Base-by-base conservation (phyloP, 1,140 invertebrate species). In the Stegodyphus mimosarum region DNA sequence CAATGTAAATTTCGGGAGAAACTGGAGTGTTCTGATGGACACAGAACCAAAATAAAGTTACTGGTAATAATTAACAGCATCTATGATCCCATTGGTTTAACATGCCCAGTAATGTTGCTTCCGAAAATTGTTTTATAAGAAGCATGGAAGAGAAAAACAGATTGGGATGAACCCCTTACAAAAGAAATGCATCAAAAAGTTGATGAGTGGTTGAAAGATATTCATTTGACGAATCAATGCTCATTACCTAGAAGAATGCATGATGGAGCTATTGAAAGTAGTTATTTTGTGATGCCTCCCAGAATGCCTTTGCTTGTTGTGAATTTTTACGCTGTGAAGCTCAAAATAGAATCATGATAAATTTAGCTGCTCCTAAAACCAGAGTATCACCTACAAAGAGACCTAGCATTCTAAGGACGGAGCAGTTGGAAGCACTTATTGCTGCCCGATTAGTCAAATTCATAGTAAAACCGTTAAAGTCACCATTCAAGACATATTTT, bases 61-160 rank as follows among this genome's bases (percentile, higher is more conserved):
- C n/a, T n/a, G n/a, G n/a, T n/a, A n/a, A n/a, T n/a, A 10, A 48
- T 1, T 10, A 17, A 71, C n/a, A 1, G 49, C 11, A 52, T 87
- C 6, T 87, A 69, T 75, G 63, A n/a, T n/a, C n/a, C n/a, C n/a
- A n/a, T n/a, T n/a, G n/a, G n/a, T n/a, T n/a, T n/a, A n/a, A n/a
- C n/a, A 9, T 53, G 18, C 48, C 84, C 86, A 50, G 51, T 87
- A 13, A 60, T 48, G 7, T 52, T 86, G 9, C 13, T 64, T 6
- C 9, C 60, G 10, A 87, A 86, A 71, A 17, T 75, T 13, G 9
- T 83, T n/a, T 10, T 70, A 17, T 50, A 80, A 67, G 49, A 66
- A 1, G 15, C n/a, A 10, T 83, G 80, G 70, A n/a, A 53, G 11
- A 64, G 9, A 1, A 73, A 50, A 55, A 18, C 51, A 5, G 33